Conservation (phyloP, 2,888 invertebrate species). For the Arge pagana region DNA sequence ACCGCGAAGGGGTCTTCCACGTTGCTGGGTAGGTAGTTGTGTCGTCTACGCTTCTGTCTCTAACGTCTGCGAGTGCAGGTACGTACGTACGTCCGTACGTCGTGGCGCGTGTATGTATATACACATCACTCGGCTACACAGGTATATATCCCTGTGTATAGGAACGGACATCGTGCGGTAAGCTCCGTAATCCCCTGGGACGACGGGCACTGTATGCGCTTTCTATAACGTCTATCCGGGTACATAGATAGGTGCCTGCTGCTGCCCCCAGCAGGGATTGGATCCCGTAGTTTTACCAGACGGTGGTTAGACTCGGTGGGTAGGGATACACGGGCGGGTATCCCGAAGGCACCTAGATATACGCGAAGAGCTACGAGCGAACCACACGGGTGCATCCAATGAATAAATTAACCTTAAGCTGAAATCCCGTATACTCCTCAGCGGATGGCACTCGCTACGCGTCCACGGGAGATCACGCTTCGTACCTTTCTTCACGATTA, state of each 20-base stretch:
- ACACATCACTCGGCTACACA: background rate
- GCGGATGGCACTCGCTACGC: no score
- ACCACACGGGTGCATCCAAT: conserved; percentile 21
- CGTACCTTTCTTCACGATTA: no score
- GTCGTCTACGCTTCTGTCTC: no score
- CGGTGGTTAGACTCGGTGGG: conserved; percentile 17
- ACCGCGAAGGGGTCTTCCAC: no score
- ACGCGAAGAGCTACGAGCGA: conserved; percentile 11
- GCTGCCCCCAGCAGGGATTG: conserved; percentile 8
- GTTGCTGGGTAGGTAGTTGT: no score
- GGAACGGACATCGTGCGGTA: conserved; percentile 17
- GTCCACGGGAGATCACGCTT: no score
- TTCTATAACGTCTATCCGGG: conserved; percentile 20
- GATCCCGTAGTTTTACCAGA: conserved; percentile 20
- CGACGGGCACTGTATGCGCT: conserved; percentile 21
- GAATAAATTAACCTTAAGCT: conserved; percentile 22
- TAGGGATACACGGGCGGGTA: background rate
- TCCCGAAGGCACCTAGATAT: background rate
- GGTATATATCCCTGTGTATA: conserved; percentile 10
- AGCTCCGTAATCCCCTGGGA: conserved; percentile 21
- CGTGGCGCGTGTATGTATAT: background rate
- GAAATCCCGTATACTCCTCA: conserved; percentile 11
- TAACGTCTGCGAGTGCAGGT: no score
- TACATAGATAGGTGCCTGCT: background rate
- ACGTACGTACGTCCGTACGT: background rate